These are phyloP conservation scores for Epizoanthus scotinus DNA, from an alignment of 92 coral and sea anemone genomes.

Conservation along the genomic window DNA sequence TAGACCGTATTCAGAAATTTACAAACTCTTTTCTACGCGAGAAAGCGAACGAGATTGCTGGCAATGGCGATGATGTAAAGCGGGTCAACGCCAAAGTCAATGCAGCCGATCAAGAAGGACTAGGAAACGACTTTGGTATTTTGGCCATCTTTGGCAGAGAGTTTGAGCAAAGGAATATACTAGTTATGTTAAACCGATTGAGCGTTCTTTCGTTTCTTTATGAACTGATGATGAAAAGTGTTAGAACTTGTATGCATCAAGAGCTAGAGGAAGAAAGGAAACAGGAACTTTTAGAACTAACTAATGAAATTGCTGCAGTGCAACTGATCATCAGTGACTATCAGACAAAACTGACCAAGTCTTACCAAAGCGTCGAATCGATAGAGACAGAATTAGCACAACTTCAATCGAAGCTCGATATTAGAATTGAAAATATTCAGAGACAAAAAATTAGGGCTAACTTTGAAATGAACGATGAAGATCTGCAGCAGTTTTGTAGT, in stretches of 20 bases:
- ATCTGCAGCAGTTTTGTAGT: no score
- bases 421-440: not conserved
- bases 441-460: slow-evolving; percentile 6
- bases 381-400: no score
- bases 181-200: not conserved
- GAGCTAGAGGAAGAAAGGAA: not conserved
- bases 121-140: not conserved
- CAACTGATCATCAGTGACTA: slow-evolving; percentile 3
- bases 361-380: no score
- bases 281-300: not conserved
- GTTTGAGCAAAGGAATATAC: slow-evolving; percentile 9
- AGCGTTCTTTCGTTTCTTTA: slow-evolving; percentile 20
- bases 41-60: slow-evolving; percentile 35
- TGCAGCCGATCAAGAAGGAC: not conserved
- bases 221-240: slow-evolving; percentile 7
- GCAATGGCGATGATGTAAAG: not conserved
- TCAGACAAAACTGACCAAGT: no score
- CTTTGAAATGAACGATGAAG: no score
- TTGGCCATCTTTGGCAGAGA: not conserved
- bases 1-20: slow-evolving; percentile 1
- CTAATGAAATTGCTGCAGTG: slow-evolving; percentile 11
- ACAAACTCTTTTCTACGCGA: not conserved
- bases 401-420: slow-evolving; percentile 20
- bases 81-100: not conserved
- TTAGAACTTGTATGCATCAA: no score